Base-by-base conservation (phyloP, 2,888 invertebrate genomes). In the Nomada fabriciana region DNA sequence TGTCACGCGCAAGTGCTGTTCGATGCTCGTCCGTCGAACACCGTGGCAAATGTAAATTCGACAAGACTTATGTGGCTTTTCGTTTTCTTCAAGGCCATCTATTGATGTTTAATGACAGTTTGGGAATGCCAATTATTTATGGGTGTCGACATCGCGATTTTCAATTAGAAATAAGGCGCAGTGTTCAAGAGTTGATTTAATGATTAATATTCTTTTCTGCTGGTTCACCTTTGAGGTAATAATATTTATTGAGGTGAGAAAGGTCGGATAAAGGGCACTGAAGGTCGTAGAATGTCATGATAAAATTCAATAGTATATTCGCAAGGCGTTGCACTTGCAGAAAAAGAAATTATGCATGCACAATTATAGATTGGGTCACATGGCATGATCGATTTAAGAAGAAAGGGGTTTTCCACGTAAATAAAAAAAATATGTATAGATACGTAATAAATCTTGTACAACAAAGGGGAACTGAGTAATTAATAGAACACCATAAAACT, bases 1-100 rank as follows among this genome's bases (percentile, higher is more conserved):
- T 53, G 55, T 63, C 57, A 57, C 25, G 36, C 60, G 60, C 64
- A 71, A 67, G 20, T 23, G 71, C 7, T 29, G 25, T 71, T 80
- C 61, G 55, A 25, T 50, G 73, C 61, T 55, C 61, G 13, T 53
- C 18, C 29, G 23, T 63, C 42, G n/a, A 64, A 55, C 52, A 25
- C 23, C 10, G 3, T 15, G 1, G 5, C 20, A 20, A 52, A 42
- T 63, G 42, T 72, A 53, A 65, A 67, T 47, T 13, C 7, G 2
- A 1, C 20, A 1, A 36, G 57, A 73, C 67, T 47, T 29, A 29
- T 55, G 2, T 10, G 7, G 7, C 10, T 13, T 1, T 18, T 63
- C 20, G 25, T n/a, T 36, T 36, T 36, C 36, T 15, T 2, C 1
- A 9, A 25, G 15, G 11, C 10, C 15, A 55, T 67, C 13, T n/a